Percentiles rank a stretch among this genome's conserved stretches.
Conservation (phyloP, 2,113 vertebrate genomes). For the Pluvianellus socialis region DNA sequence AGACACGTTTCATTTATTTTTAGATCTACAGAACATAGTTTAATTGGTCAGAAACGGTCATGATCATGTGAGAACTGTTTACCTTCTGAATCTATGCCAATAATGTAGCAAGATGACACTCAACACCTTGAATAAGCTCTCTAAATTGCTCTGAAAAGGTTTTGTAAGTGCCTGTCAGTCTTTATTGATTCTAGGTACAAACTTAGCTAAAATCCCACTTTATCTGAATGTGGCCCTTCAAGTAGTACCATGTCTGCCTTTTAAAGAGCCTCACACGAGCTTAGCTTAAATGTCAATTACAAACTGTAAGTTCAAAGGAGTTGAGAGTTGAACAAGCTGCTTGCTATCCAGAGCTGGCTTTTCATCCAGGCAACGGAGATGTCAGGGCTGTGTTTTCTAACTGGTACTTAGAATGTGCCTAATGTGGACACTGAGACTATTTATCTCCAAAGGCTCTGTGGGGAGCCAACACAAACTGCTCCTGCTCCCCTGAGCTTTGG, state of each 20-base stretch:
- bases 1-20: not conserved
- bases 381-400: not conserved
- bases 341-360: not conserved
- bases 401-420: not conserved
- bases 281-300: not conserved
- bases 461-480: not conserved
- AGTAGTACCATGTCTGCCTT: not conserved
- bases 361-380: not conserved
- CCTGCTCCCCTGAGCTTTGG: not conserved
- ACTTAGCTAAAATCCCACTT: not conserved
- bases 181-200: not conserved
- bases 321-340: not conserved
- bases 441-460: not conserved
- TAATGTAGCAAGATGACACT: not conserved
- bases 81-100: not conserved
- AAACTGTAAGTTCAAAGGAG: not conserved
- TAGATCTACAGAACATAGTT: not conserved
- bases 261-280: not conserved
- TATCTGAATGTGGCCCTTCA: not conserved
- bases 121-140: not conserved
- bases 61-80: not conserved
- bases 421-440: not conserved
- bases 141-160: not conserved
- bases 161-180: not conserved
- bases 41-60: not conserved